Percentiles rank a stretch among this genome's conserved stretches.
These are phyloP conservation scores for Tor tambroides DNA, from an alignment of 2,113 vertebrate genomes.

Conservation along the genomic window DNA sequence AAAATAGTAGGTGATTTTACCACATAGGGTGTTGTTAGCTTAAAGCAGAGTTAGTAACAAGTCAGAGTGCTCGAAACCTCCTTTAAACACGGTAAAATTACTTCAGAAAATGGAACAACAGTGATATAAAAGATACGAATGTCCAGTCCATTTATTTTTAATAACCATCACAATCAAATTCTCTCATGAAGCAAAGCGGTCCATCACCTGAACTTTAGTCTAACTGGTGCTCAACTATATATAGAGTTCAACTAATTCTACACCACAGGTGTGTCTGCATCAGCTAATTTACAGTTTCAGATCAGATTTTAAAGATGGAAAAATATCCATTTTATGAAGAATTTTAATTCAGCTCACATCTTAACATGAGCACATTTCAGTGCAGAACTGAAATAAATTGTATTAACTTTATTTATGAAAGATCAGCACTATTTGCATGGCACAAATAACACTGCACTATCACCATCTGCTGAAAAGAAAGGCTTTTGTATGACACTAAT, in stretches of 20 bases:
- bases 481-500: too few species aligned
- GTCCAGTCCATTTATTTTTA: background rate
- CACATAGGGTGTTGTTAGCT: background rate
- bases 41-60: too few species aligned
- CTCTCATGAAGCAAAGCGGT: background rate
- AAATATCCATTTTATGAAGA: too few species aligned
- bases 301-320: background rate
- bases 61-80: too few species aligned
- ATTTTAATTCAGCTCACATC: background rate
- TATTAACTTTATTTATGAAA: too few species aligned
- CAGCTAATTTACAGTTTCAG: background rate
- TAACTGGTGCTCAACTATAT: background rate
- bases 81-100: too few species aligned
- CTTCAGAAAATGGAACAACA: background rate
- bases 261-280: background rate
- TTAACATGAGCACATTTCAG: background rate
- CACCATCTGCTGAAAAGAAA: too few species aligned
- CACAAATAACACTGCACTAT: background rate
- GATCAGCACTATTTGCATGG: too few species aligned
- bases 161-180: background rate
- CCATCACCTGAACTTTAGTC: background rate
- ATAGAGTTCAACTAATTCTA: background rate
- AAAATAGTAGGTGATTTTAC: background rate
- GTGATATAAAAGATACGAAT: background rate
- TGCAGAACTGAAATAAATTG: background rate